These are phyloP conservation scores for Stegodyphus dumicola DNA, from an alignment of 1,140 invertebrate species.

Conservation along the genomic window DNA sequence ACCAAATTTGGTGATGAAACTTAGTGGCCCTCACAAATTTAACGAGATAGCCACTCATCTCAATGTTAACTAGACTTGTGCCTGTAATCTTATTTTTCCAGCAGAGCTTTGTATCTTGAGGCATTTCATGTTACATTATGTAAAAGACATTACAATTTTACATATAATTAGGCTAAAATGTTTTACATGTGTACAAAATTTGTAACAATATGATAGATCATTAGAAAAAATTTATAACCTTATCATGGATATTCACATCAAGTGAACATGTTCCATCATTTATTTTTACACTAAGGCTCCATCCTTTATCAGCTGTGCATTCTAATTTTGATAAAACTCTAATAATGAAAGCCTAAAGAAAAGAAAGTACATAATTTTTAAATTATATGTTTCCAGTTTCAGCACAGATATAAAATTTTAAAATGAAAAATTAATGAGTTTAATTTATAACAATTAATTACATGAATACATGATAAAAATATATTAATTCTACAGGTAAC, in stretches of 20 bases:
- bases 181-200: too few relatives aligned
- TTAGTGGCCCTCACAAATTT: too few relatives aligned
- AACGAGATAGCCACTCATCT: too few relatives aligned
- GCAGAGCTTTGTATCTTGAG: too few relatives aligned
- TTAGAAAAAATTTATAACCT: slow-evolving; percentile 54
- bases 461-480: neutral
- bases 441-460: neutral
- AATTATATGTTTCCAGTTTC: too few relatives aligned
- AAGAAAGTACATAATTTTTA: neutral
- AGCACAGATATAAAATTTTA: too few relatives aligned
- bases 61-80: too few relatives aligned
- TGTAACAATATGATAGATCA: too few relatives aligned
- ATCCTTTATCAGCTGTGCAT: slow-evolving; percentile 57
- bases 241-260: slow-evolving; percentile 65
- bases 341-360: slow-evolving; percentile 53
- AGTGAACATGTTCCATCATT: slow-evolving; percentile 66
- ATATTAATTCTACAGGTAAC: neutral
- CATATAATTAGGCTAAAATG: too few relatives aligned
- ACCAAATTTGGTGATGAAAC: neutral
- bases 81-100: too few relatives aligned
- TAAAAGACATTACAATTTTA: too few relatives aligned
- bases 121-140: too few relatives aligned
- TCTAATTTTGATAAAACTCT: slow-evolving; percentile 56
- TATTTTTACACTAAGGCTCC: slow-evolving; percentile 65
- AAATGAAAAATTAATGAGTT: neutral